A percentile compares a stretch with the other conserved stretches of the same genome.
Conservation (phyloP, 2,888 invertebrate genomes). For the Invenusta paracnida region DNA sequence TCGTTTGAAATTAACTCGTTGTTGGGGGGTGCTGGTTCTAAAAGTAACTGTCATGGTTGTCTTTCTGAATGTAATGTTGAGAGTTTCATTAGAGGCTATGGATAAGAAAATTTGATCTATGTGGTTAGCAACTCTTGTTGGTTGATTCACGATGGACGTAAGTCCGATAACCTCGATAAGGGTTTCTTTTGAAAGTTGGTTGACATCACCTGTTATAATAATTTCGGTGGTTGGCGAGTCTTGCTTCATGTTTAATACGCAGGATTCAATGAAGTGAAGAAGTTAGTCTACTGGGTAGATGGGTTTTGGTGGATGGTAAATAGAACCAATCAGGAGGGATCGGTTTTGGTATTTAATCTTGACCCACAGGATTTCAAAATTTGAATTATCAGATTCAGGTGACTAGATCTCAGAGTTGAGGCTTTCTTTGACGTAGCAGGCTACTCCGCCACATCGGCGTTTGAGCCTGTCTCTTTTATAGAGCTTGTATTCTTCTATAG, state of each 20-base stretch:
- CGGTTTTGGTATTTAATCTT: neutral
- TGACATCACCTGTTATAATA: neutral
- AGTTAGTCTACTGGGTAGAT: neutral
- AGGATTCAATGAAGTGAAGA: neutral
- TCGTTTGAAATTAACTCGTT: neutral
- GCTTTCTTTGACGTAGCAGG: neutral
- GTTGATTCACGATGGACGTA: neutral
- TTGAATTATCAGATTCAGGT: neutral
- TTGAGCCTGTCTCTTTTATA: no score
- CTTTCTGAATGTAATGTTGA: neutral
- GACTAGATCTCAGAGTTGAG: neutral
- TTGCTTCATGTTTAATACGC: neutral
- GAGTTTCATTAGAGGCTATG: neutral
- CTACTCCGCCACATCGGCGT: neutral
- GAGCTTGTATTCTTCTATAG: no score
- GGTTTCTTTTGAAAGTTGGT: neutral
- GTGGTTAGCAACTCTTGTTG: neutral
- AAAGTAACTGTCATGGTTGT: neutral
- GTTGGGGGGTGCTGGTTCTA: neutral
- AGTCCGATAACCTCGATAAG: neutral
- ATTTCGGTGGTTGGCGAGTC: neutral
- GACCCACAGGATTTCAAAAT: neutral
- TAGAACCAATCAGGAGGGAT: neutral
- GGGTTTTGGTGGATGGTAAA: neutral
- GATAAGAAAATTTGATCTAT: neutral